Base-by-base conservation (phyloP, 2,888 invertebrate genomes). In the Ptychoptera albimana region DNA sequence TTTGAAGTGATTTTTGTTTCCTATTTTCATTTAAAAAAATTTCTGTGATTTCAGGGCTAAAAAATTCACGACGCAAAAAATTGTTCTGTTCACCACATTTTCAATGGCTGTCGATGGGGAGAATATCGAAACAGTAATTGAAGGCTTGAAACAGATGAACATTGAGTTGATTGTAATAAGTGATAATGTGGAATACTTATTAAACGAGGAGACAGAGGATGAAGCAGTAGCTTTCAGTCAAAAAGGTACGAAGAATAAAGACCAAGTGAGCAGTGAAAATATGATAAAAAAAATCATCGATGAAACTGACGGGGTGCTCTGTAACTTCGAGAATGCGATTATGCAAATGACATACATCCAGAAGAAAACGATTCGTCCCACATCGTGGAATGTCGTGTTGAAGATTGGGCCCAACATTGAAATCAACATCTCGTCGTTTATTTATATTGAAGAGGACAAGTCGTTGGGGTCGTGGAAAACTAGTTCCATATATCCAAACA, bases 31-130 rank as follows among this genome's bases (percentile, higher is more conserved):
- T n/a, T n/a, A n/a, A n/a, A n/a, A n/a, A n/a, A n/a, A n/a, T n/a
- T n/a, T n/a, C 30, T 54, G 12, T 16, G 8, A 23, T 50, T 49
- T 14, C 37, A 66, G 64, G 11, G 48, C 52, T 0, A 64, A 68
- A 36, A 67, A 63, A 45, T 64, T 67, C 51, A 59, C 57, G 6
- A 56, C 59, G 11, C 62, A 61, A 37, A 74, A 79, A 51, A 68
- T 83, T 41, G 69, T 81, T 34, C 58, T 83, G 15, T 71, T 82
- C 55, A 76, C 78, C 1, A 76, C 81, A 55, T 75, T 82, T 45
- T 66, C 66, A 37, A 68, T 69, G 1, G 55, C 59, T 13, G 61
- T 68, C 39, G 68, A 68, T 43, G 61, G 66, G 15, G 68, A 71
- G 46, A 62, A 72, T 45, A 54, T 72, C 37, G 68, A 73, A 45